Evolutionary conservation across 2,113 vertebrate species (phyloP).

Genomic region (Etia nguti): DNA sequence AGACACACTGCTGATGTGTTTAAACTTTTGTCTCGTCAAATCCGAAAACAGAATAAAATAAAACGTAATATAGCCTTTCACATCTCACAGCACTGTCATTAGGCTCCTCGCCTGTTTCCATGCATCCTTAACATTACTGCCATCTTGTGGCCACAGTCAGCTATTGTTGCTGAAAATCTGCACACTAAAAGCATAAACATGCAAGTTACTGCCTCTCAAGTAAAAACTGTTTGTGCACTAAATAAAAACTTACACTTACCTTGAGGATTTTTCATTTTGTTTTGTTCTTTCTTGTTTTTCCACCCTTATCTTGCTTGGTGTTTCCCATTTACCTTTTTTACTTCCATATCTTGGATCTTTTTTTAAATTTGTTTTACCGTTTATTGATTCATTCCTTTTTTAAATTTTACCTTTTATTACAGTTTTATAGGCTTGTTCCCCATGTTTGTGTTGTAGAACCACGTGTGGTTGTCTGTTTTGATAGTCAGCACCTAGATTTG

Average conservation of each 20-base stretch:
- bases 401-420: not conserved
- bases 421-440: not conserved
- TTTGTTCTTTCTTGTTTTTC: fast-evolving
- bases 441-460: not conserved
- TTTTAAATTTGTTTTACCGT: not conserved
- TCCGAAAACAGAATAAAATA: not conserved
- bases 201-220: not conserved
- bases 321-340: not conserved
- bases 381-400: not conserved
- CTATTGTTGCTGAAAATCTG: not conserved
- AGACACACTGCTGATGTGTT: not conserved
- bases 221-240: not conserved
- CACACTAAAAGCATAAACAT: not conserved
- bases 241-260: fast-evolving
- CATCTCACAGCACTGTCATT: not conserved
- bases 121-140: not conserved
- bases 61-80: not conserved
- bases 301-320: fast-evolving
- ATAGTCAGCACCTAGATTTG: not conserved
- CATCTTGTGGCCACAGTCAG: not conserved
- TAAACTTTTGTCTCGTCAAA: not conserved
- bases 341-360: not conserved
- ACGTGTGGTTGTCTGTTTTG: not conserved
- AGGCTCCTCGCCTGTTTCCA: fast-evolving
- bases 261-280: not conserved